These are phyloP conservation scores for Cyclophora punctaria DNA, from an alignment of 2,888 invertebrate genomes.

Conservation along the genomic window DNA sequence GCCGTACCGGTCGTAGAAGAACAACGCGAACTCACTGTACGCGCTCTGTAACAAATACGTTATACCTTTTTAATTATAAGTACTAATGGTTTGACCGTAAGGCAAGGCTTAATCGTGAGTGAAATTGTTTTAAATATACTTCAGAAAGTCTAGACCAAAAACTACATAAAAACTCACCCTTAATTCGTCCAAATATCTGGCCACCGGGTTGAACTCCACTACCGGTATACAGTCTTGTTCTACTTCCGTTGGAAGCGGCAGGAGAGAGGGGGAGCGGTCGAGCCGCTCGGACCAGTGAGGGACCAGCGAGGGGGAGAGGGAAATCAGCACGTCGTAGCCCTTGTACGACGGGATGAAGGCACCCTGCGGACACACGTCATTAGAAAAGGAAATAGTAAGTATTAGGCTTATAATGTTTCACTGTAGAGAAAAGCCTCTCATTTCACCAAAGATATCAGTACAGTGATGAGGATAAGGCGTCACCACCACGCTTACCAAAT, in stretches of 20 bases:
- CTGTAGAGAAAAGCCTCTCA: no score
- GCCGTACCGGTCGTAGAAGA: slow-evolving; percentile 93
- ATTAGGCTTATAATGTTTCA: no score
- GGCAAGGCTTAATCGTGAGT: no score
- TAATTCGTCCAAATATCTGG: slow-evolving; percentile 81
- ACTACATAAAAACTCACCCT: slow-evolving; percentile 69
- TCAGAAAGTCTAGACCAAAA: not conserved
- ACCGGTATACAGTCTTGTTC: slow-evolving; percentile 76
- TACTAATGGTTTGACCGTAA: no score
- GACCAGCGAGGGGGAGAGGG: slow-evolving; percentile 70
- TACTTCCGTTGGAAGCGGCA: slow-evolving; percentile 11
- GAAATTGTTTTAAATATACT: no score
- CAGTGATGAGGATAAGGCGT: no score
- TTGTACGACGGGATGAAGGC: slow-evolving; percentile 52
- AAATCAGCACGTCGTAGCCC: slow-evolving; percentile 86
- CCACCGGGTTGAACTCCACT: slow-evolving; percentile 84
- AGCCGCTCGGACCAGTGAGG: slow-evolving; percentile 51
- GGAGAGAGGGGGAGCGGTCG: slow-evolving; percentile 20
- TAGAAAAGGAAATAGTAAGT: no score
- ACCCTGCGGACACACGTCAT: slow-evolving; percentile 26
- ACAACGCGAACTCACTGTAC: slow-evolving; percentile 86
- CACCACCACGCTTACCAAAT: no score
- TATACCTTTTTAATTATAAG: no score
- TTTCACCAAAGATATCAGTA: no score
- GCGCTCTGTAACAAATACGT: slow-evolving; percentile 69